Evolutionary conservation across 2,888 invertebrate species (phyloP), one percentile per base, ranked within the genome.

Genomic region (Pemphredon lugubris): DNA sequence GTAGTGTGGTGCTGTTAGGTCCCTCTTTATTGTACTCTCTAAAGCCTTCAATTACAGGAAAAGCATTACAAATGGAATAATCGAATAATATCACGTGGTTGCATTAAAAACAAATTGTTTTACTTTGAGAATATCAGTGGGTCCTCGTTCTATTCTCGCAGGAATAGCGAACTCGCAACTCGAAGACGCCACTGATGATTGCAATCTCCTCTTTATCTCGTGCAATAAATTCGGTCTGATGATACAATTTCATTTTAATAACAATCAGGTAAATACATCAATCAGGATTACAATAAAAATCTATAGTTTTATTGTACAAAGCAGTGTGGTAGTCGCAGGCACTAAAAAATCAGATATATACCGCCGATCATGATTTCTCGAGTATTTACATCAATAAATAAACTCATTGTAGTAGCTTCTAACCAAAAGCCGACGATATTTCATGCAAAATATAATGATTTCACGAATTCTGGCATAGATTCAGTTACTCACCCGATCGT

Each of bases 1-100:
- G 88, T 95, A 98, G 88, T 96, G 95, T 2, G 96, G 92, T n/a
- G 96, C 96, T 0, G 96, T 96, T 2, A 93, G 93, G 89, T 97
- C 97, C 42, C 93, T 90, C n/a, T 93, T 92, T 3, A 96, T 93
- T 0, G 97, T 97, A 68, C 92, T 92, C 40, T 96, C 94, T 68
- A 98, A 89, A 1, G 96, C 96, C 90, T 91, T 64, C 21, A 20
- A 32, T 3, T 34, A 1, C 65, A 45, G 14, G 9, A 37, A 14
- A 14, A 6, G 23, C 39, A 44, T 11, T 9, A 37, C 0, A 60
- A 13, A 21, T 21, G 14, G 14, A 45, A 18, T 39, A 6, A 4
- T 37, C 7, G 14, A 21, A 39, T 30, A 34, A 2, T 7, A 18
- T 13, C n/a, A 18, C 1, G 57, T 20, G 20, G 40, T 20, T 42